A percentile compares a stretch with the other conserved stretches of the same genome.
phyloP scores from a whole-genome alignment of 1,140 invertebrate genomes.

The Lysiphlebus fabarum region DNA sequence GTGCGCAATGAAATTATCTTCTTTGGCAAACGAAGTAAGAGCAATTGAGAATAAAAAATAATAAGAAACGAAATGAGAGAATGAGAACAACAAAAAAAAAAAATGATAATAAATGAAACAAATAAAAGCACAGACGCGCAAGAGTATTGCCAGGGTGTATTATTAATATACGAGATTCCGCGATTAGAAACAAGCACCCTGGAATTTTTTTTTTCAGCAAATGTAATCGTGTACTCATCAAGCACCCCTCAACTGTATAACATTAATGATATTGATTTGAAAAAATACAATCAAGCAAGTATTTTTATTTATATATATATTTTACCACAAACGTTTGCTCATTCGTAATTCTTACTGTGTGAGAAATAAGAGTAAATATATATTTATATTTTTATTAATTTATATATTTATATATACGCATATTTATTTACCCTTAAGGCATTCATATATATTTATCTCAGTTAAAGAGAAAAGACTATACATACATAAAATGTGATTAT shows the following conservation, averaged over 20 bases:
- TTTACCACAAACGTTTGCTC: constrained; percentile 7
- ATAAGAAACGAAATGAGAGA: background rate
- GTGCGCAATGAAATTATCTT: no score
- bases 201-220: constrained; percentile 27
- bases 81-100: constrained; percentile 1
- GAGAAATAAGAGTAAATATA: constrained; percentile 2
- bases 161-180: constrained; percentile 29
- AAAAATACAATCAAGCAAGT: constrained; percentile 44
- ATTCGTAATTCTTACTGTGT: constrained; percentile 11
- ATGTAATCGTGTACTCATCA: constrained; percentile 42
- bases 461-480: no score
- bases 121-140: constrained; percentile 6
- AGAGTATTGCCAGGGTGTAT: constrained; percentile 25
- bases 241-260: constrained; percentile 46
- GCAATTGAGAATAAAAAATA: constrained; percentile 9
- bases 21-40: constrained; percentile 4
- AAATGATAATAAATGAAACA: constrained; percentile 15
- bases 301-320: background rate
- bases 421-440: no score
- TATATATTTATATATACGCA: no score
- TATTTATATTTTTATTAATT: background rate
- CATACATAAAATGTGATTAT: no score
- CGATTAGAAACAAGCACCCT: constrained; percentile 14
- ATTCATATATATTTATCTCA: no score
- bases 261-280: constrained; percentile 53